Base-by-base conservation (phyloP, 2,113 vertebrate species). In the Vulpes vulpes region DNA sequence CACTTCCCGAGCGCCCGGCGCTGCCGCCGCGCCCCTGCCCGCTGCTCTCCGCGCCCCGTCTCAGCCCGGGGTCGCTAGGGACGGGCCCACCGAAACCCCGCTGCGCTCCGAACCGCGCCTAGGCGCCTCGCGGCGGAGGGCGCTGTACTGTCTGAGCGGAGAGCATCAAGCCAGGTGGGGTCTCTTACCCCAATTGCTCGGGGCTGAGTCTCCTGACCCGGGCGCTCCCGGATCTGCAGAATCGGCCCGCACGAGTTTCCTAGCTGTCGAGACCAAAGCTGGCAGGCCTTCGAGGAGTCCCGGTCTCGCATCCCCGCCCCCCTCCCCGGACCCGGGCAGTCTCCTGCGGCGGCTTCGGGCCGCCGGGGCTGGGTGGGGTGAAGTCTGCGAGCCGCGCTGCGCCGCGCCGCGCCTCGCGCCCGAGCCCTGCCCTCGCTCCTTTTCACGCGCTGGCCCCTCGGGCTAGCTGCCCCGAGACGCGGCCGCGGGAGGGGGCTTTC, bases 1-100 rank as follows among this genome's bases (percentile, higher is more conserved):
- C 96, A 93, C 97, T 97, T 91, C 49, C 96, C 73, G 95, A 19
- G 95, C 91, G 81, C 94, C 17, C 0, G 38, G 97, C 98, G 97
- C 98, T 74, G 96, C 94, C 74, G 88, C 96, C 81, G 95, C 23
- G 91, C 85, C 85, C 94, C 97, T 2, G 87, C 69, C 84, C 20
- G 92, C 95, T 93, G 91, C 85, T 78, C 10, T 92, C 89, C 91
- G 73, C 84, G n/a, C 93, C 86, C 83, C 35, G 86, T 89, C 83
- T 79, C 30, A n/a, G 43, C 35, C 83, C 53, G 0, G 22, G 81
- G n/a, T 76, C 20, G 67, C 59, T 67, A 59, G 64, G 4, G 67
- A 55, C 74, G 81, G 43, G 67, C 69, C 80, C 92, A 16, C 57
- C 27, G 23, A 88, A 83, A 80, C n/a, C 30, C 84, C 35, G 32